phyloP scores from a whole-genome alignment of 2,113 vertebrate species.

The Mandrillus leucophaeus region DNA sequence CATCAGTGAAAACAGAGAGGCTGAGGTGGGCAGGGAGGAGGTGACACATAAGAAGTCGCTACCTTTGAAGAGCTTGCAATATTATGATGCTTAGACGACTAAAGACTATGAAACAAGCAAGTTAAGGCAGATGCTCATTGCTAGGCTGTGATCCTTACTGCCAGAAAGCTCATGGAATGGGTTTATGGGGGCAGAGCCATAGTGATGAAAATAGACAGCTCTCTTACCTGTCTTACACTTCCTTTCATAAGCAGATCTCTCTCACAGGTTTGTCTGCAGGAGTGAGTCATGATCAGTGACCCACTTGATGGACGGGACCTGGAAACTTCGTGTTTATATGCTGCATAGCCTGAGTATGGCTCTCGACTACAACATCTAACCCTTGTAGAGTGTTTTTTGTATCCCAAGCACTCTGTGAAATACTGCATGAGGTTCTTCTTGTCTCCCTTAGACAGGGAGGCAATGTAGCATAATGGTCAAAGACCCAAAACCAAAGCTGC shows the following conservation, averaged over 20 bases:
- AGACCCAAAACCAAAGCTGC: not conserved
- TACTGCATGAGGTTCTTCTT: not conserved
- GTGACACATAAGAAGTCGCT: not conserved
- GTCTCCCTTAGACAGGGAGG: not conserved
- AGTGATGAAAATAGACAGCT: not conserved
- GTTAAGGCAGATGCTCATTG: not conserved
- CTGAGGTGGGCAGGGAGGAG: not conserved
- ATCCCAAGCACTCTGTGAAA: not conserved
- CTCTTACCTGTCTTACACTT: not conserved
- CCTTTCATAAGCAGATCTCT: not conserved
- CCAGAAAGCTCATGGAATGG: too few species aligned
- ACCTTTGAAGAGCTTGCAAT: not conserved
- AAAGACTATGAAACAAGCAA: not conserved
- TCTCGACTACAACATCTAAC: not conserved
- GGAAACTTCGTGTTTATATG: not conserved
- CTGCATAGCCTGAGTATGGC: not conserved
- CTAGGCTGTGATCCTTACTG: not conserved
- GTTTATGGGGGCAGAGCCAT: not conserved
- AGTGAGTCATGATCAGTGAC: not conserved
- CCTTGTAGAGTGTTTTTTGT: not conserved
- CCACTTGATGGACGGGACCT: not conserved
- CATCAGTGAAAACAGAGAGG: not conserved
- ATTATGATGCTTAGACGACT: not conserved
- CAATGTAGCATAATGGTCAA: not conserved
- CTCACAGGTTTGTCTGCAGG: not conserved